These are phyloP conservation scores for Neolamprologus ventralis DNA, from an alignment of 2,113 vertebrate genomes.

Conservation along the genomic window DNA sequence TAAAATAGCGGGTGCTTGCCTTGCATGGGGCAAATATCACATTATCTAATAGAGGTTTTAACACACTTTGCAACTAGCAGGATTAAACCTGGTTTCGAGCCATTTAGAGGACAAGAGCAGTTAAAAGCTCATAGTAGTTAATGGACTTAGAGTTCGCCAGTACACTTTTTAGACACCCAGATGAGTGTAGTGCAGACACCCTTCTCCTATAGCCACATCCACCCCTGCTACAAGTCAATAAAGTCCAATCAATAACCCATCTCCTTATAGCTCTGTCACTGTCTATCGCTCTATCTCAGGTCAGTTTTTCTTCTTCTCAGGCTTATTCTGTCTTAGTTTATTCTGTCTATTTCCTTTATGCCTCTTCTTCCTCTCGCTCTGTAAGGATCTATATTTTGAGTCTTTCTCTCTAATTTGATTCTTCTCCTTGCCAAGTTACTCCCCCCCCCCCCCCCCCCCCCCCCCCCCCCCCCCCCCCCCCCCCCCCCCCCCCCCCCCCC, in stretches of 20 bases:
- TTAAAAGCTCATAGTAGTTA: neutral
- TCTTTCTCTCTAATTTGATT: slow-evolving; percentile 59
- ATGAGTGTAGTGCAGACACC: slow-evolving; percentile 3
- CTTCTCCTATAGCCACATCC: slow-evolving; percentile 31
- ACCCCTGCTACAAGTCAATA: slow-evolving; percentile 49
- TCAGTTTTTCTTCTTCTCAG: slow-evolving; percentile 33
- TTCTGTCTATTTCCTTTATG: slow-evolving; percentile 29
- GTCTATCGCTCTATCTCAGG: slow-evolving; percentile 40
- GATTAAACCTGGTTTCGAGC: neutral
- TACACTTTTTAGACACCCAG: neutral
- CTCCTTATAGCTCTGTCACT: slow-evolving; percentile 50
- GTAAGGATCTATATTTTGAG: slow-evolving; percentile 50
- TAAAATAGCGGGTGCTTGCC: neutral
- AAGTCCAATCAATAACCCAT: slow-evolving; percentile 56
- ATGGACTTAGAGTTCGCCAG: neutral
- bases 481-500: neutral
- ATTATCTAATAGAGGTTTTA: neutral
- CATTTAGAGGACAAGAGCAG: neutral
- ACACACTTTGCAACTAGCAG: neutral
- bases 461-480: slow-evolving; percentile 6
- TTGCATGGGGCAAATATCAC: neutral
- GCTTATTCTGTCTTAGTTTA: slow-evolving; percentile 51
- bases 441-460: neutral
- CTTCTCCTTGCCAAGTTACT: slow-evolving; percentile 39
- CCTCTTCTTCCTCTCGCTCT: slow-evolving; percentile 31